Evolutionary conservation across 2,888 invertebrate genomes (phyloP).

Genomic region (Polydrusus tereticollis): DNA sequence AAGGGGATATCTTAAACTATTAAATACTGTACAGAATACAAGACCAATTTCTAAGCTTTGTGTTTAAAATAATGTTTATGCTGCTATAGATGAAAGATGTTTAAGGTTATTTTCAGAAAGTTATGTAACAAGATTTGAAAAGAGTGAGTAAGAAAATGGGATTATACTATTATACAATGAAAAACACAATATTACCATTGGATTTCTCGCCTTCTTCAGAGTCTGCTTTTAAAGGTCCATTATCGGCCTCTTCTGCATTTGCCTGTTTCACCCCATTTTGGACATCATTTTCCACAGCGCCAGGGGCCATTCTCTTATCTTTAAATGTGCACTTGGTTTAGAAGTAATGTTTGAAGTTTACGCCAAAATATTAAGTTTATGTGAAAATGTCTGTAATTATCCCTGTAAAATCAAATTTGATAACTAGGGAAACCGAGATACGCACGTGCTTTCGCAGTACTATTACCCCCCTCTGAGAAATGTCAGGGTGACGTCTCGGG

Average conservation of each 20-base stretch:
- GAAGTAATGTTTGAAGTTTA: too few relatives aligned
- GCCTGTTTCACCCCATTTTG: constrained; percentile 47
- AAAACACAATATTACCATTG: constrained; percentile 22
- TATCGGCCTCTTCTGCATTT: constrained; percentile 20
- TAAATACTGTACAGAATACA: too few relatives aligned
- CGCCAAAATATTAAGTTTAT: background rate
- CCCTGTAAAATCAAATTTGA: background rate
- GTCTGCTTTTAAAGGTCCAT: constrained; percentile 1
- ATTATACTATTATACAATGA: constrained; percentile 3
- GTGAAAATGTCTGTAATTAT: background rate
- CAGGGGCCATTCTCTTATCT: constrained; percentile 59
- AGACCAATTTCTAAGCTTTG: too few relatives aligned
- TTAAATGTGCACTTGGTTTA: background rate
- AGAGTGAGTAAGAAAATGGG: background rate
- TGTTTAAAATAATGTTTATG: background rate
- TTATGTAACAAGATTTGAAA: constrained; percentile 25
- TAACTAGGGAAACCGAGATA: constrained; percentile 10
- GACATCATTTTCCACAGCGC: constrained; percentile 57
- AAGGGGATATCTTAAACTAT: too few relatives aligned
- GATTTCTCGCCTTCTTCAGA: constrained; percentile 4
- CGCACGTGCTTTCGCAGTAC: constrained; percentile 29
- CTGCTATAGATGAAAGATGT: background rate
- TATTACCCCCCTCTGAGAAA: constrained; percentile 17
- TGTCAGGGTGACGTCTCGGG: background rate
- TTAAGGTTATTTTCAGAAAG: constrained; percentile 20